Percentiles rank a stretch among this genome's conserved stretches.
Conservation (phyloP, 1,140 invertebrate species). For the Drosophila punjabiensis region DNA sequence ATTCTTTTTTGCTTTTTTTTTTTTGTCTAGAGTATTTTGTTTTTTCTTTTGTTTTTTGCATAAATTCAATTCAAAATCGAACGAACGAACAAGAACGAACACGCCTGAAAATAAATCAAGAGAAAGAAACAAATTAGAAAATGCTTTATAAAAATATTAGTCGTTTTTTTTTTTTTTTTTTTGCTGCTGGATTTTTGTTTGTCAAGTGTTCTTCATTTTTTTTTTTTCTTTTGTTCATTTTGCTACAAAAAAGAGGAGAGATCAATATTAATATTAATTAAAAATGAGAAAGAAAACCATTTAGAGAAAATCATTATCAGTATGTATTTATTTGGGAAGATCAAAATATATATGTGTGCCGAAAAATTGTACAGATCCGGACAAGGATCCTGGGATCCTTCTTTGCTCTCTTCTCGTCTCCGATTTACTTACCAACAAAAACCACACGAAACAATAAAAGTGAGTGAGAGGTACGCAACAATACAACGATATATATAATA, state of each 20-base stretch:
- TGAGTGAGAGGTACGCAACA: slow-evolving; percentile 55
- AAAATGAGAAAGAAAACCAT: slow-evolving; percentile 73
- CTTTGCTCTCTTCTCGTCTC: slow-evolving; percentile 1
- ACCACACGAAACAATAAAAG: slow-evolving; percentile 67
- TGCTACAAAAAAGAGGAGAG: slow-evolving; percentile 60
- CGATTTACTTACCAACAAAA: slow-evolving; percentile 74
- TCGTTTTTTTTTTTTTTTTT: slow-evolving; percentile 33
- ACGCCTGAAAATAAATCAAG: slow-evolving; percentile 83
- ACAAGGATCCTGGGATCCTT: slow-evolving; percentile 35
- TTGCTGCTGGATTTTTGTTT: slow-evolving; percentile 42
- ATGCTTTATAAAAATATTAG: slow-evolving; percentile 51
- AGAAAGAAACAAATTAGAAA: slow-evolving; percentile 83
- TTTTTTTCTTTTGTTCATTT: slow-evolving; percentile 30
- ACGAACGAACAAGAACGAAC: slow-evolving; percentile 70
- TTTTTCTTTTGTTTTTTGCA: slow-evolving; percentile 34
- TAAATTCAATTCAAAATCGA: slow-evolving; percentile 82
- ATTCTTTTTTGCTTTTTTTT: slow-evolving; percentile 36
- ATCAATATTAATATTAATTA: slow-evolving; percentile 59
- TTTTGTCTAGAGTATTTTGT: slow-evolving; percentile 30
- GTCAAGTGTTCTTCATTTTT: slow-evolving; percentile 41
- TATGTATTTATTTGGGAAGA: slow-evolving; percentile 46
- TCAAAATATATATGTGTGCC: slow-evolving; percentile 58
- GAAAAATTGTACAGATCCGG: slow-evolving; percentile 64
- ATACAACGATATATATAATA: slow-evolving; percentile 39
- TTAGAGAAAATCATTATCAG: slow-evolving; percentile 71